Evolutionary conservation across 2,113 vertebrate species (phyloP).

Genomic region (Oreochromis niloticus): DNA sequence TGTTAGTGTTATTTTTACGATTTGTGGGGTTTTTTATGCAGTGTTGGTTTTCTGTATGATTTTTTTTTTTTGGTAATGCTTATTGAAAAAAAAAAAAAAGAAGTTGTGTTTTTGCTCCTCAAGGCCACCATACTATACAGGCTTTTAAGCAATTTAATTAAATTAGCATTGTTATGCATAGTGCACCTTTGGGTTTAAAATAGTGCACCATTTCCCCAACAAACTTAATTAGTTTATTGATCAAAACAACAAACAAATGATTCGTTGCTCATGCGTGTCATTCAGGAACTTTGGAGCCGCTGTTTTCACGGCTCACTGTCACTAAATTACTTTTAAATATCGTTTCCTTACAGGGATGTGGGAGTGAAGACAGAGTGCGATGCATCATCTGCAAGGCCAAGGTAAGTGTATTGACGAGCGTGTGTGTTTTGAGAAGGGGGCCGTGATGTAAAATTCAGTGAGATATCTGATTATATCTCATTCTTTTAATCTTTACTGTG

Average conservation of each 20-base stretch:
- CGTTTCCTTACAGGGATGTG: conserved; percentile 55
- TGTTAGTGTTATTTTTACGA: neutral
- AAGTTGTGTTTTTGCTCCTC: neutral
- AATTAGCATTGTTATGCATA: conserved; percentile 7
- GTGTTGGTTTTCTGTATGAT: neutral
- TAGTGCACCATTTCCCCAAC: neutral
- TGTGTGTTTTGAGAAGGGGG: neutral
- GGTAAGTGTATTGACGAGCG: conserved; percentile 52
- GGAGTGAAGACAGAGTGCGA: conserved; percentile 40
- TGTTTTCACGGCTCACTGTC: neutral
- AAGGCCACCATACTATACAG: neutral
- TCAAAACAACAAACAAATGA: conserved; percentile 23
- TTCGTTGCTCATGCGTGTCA: neutral
- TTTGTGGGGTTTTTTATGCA: fast-evolving
- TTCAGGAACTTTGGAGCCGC: neutral
- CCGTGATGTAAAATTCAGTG: neutral
- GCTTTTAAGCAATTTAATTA: conserved; percentile 14
- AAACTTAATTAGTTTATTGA: conserved; percentile 36
- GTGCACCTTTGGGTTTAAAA: conserved; percentile 16
- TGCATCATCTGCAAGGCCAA: conserved; percentile 57
- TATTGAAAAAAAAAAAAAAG: fast-evolving
- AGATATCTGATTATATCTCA: conserved; percentile 25
- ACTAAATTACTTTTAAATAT: conserved; percentile 10
- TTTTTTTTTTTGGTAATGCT: neutral
- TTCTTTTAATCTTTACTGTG: conserved; percentile 42